Percentiles rank a stretch among this genome's conserved stretches.
These are phyloP conservation scores for Himalopsyche japonica DNA, from an alignment of 2,888 invertebrate species.

Conservation along the genomic window DNA sequence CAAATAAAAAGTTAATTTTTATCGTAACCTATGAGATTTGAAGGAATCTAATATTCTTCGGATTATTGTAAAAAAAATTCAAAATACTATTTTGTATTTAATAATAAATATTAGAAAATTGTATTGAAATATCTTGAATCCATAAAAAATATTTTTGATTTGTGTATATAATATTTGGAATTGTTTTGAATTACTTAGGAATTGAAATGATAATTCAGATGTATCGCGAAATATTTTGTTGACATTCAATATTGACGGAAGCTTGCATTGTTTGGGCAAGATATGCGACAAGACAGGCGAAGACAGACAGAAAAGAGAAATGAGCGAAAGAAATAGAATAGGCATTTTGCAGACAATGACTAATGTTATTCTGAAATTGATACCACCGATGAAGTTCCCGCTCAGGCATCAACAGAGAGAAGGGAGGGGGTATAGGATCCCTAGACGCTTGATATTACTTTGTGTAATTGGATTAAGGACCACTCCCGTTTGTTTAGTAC, in stretches of 20 bases:
- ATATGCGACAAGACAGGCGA: not conserved
- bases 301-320: slow-evolving; percentile 25
- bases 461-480: slow-evolving; percentile 41
- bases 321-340: slow-evolving; percentile 36
- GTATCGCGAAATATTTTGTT: not conserved
- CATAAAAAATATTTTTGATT: no score
- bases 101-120: no score
- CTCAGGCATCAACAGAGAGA: not conserved
- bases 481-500: slow-evolving; percentile 41
- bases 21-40: no score
- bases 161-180: no score
- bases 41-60: no score
- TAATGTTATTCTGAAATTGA: slow-evolving; percentile 41
- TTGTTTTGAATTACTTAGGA: no score
- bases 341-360: slow-evolving; percentile 41
- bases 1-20: no score
- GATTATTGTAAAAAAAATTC: no score
- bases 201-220: no score
- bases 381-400: slow-evolving; percentile 30
- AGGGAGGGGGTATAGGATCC: slow-evolving; percentile 13
- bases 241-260: not conserved
- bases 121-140: no score
- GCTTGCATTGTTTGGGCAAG: not conserved
- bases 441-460: slow-evolving; percentile 40
- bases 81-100: no score